Conservation (phyloP, 1,140 invertebrate genomes). For the Aphis craccivora region DNA sequence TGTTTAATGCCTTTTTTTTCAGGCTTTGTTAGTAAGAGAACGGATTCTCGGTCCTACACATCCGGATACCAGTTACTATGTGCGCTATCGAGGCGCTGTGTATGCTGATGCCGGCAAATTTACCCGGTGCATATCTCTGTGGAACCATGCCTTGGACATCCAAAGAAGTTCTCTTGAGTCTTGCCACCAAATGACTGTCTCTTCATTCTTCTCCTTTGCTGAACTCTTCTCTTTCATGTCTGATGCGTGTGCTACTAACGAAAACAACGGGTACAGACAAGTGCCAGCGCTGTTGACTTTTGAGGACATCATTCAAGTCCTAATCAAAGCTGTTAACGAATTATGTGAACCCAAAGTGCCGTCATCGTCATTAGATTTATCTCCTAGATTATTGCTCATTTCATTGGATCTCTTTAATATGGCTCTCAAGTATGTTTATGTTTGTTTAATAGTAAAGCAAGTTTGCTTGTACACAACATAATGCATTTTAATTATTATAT, state of each 20-base stretch:
- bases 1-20: constrained; percentile 1
- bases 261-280: constrained; percentile 60
- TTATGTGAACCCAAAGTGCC: constrained; percentile 59
- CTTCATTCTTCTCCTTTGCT: constrained; percentile 89
- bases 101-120: constrained; percentile 96
- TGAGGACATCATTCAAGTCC: constrained; percentile 66
- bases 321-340: constrained; percentile 62
- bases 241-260: constrained; percentile 69
- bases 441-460: not conserved
- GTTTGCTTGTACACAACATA: not conserved
- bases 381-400: constrained; percentile 56
- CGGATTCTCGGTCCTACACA: constrained; percentile 90
- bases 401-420: constrained; percentile 56
- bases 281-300: constrained; percentile 62
- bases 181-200: constrained; percentile 94
- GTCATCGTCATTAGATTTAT: constrained; percentile 49
- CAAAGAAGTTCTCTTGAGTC: constrained; percentile 91
- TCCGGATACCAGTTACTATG: constrained; percentile 96
- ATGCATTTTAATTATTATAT: not conserved
- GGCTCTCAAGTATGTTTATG: constrained; percentile 21
- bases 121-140: constrained; percentile 87
- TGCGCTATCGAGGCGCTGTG: constrained; percentile 84
- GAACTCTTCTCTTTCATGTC: constrained; percentile 96
- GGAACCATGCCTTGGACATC: constrained; percentile 97
- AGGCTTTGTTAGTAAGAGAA: constrained; percentile 88